phyloP scores from a whole-genome alignment of 2,797 vertebrate species.

The Serranus cabrilla region DNA sequence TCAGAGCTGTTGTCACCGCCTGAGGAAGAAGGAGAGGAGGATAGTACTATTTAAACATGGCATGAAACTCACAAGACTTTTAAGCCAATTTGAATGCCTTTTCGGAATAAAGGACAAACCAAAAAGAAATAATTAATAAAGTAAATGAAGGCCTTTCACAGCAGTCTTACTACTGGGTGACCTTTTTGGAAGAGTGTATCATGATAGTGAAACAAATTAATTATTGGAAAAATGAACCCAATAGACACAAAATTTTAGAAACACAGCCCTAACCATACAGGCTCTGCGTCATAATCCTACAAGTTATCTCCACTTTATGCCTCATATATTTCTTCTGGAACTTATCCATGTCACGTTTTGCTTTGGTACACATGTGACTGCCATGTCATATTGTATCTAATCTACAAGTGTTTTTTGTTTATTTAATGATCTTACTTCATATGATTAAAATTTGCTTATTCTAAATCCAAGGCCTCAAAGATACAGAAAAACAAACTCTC shows the following conservation, averaged over 20 bases:
- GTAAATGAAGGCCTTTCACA: neutral
- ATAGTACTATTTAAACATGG: slow-evolving; percentile 19
- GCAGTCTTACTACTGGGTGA: neutral
- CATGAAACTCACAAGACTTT: slow-evolving; percentile 15
- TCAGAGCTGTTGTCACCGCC: slow-evolving; percentile 99
- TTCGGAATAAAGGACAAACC: neutral
- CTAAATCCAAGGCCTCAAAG: slow-evolving; percentile 8
- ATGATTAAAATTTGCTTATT: neutral
- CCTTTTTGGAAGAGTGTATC: neutral
- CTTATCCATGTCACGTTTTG: neutral
- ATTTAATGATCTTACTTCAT: neutral
- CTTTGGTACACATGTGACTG: neutral
- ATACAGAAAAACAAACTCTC: slow-evolving; percentile 1
- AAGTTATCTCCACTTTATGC: neutral
- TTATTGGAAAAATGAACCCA: neutral
- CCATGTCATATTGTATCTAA: slow-evolving; percentile 3
- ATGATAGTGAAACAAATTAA: neutral
- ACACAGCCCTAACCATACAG: neutral
- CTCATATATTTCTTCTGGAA: slow-evolving; percentile 1
- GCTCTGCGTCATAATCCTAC: neutral
- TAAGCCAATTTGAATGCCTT: neutral
- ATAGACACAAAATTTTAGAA: neutral
- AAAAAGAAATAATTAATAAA: neutral
- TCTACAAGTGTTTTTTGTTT: slow-evolving; percentile 1
- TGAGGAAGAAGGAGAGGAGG: slow-evolving; percentile 64